Base-by-base conservation (phyloP, 2,113 vertebrate genomes). In the Alaudala cheleensis region DNA sequence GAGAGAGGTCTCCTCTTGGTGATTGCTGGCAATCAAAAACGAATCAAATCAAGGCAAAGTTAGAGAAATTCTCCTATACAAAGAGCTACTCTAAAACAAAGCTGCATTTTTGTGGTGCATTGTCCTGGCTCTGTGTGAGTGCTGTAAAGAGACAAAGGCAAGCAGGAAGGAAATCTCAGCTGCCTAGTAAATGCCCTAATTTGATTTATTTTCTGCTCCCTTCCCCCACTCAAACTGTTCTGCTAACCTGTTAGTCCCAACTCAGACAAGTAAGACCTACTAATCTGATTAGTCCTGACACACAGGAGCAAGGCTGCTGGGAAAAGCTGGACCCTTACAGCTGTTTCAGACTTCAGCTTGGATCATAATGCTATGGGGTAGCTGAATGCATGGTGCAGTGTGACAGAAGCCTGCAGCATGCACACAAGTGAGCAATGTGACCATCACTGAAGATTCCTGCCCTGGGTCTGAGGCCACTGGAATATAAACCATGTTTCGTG, bases 281-380 rank as follows among this genome's bases (percentile, higher is more conserved):
- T 96, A 81, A 96, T 95, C 92, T 93, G 87, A 95, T 97, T 95
- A 97, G 93, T 93, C 92, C 92, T 96, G 95, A 95, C 93, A 95
- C 60, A 92, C 86, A 81, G 81, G 87, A 93, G 61, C 85, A 93
- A 92, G 96, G 94, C 88, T 95, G 91, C 91, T 84, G 84, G 84
- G 81, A 94, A 95, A 94, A 91, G 20, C 60, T 70, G 71, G 84
- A 76, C 60, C 56, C 57, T 86, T 81, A 87, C 53, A 89, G 91
- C 84, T 88, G 24, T 86, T 93, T 94, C 81, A 84, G 58, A 66
- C 88, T 90, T 95, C 88, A 56, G 82, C 64, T 96, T 94, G 6
- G 2, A 77, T 93, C 81, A 91, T 45, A 91, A 69, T 1, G 0
- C 47, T 78, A 83, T 57, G 73, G 70, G 69, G 85, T 53, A 91